phyloP scores from a whole-genome alignment of 2,888 invertebrate genomes.

The Anagyrus pseudococci region DNA sequence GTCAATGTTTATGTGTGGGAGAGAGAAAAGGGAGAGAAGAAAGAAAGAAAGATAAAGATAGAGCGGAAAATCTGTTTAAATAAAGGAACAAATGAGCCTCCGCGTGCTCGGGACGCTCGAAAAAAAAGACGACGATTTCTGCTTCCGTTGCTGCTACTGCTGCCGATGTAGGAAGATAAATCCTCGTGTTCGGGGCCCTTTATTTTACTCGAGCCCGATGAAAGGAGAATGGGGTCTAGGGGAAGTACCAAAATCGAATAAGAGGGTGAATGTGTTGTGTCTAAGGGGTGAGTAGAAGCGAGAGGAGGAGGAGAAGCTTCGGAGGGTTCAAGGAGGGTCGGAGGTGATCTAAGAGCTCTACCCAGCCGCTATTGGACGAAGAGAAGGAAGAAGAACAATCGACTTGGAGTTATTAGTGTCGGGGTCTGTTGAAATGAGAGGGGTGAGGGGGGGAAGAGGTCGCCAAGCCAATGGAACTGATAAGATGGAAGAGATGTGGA shows the following conservation, averaged over 20 bases:
- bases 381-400: background rate
- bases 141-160: background rate
- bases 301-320: background rate
- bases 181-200: constrained; percentile 18
- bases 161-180: constrained; percentile 27
- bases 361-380: background rate
- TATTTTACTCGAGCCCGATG: constrained; percentile 21
- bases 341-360: too few relatives aligned
- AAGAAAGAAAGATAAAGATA: background rate
- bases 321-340: too few relatives aligned
- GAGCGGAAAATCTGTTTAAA: constrained; percentile 23
- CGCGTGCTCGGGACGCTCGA: constrained; percentile 17
- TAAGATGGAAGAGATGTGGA: background rate
- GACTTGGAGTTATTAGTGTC: background rate
- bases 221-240: too few relatives aligned
- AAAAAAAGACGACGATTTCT: constrained; percentile 11
- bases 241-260: background rate
- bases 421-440: background rate
- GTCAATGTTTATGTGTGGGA: too few relatives aligned
- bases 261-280: too few relatives aligned
- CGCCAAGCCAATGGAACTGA: background rate
- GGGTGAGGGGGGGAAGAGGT: background rate
- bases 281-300: background rate
- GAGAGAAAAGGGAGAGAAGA: background rate
- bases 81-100: constrained; percentile 26